Base-by-base conservation (phyloP, 1,140 invertebrate genomes). In the Heliothis subflexa region DNA sequence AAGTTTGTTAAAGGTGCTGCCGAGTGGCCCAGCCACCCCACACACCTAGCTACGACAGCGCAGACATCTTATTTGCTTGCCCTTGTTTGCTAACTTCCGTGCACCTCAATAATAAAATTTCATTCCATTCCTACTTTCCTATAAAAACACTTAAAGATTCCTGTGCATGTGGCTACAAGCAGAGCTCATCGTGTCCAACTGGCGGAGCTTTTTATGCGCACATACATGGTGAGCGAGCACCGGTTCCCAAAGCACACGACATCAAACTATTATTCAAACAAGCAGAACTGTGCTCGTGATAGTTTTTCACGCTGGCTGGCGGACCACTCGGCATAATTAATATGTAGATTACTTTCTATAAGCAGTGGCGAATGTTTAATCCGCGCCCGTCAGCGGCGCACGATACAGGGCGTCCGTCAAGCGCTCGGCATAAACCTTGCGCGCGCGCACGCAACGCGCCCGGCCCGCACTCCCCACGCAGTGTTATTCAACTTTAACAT, bases 401-500 rank as follows among this genome's bases (percentile, higher is more conserved):
- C 57, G 55, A 21, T 33, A 14, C 33, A 0, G 55, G 12, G 25
- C 18, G 21, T 52, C 62, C 72, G 72, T 61, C 72, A 45, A 52
- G 55, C 72, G 57, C 28, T 25, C 18, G 72, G 61, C 59, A 76
- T 76, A 50, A 64, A 64, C 54, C 16, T 50, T 59, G 49, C 55
- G 77, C 54, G 33, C 55, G 54, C 71, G 54, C 59, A 68, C 64
- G 81, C 78, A 45, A 59, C 77, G 52, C 77, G 54, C 72, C 45
- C 62, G 66, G 12, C 47, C 13, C 54, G 18, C 61, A 13, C 47
- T 70, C 61, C 74, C 70, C 72, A 52, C 73, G 73, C 73, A 55
- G 82, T 90, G 91, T 90, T 90, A 88, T 93, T 92, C 90, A 92
- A 91, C 92, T 93, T 89, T 93, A 91, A 79, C 92, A 93, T 93